Evolutionary conservation across 2,888 invertebrate genomes (phyloP).

Genomic region (Eupsilia transversa): DNA sequence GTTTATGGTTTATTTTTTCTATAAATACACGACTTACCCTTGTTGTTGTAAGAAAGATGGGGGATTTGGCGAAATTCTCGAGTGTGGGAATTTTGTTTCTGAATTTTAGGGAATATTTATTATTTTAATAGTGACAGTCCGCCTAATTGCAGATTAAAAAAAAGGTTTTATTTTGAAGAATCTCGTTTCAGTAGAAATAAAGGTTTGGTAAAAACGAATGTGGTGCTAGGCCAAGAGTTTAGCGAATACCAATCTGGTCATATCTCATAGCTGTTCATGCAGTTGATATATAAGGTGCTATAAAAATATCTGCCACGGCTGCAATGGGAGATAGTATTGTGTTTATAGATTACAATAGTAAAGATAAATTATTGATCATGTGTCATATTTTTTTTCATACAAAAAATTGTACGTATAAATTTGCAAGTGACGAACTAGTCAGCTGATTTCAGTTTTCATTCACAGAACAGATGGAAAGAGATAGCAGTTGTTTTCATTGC

Average conservation of each 20-base stretch:
- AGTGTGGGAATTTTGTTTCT: constrained; percentile 49
- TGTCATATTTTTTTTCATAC: too few relatives aligned
- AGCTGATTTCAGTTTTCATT: too few relatives aligned
- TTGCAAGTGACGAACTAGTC: too few relatives aligned
- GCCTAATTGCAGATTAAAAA: not conserved
- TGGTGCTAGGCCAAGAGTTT: not conserved
- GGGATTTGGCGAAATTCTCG: constrained; percentile 53
- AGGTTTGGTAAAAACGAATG: not conserved
- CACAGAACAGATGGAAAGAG: too few relatives aligned
- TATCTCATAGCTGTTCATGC: not conserved
- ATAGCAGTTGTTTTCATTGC: too few relatives aligned
- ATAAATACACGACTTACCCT: constrained; percentile 65
- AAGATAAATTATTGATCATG: too few relatives aligned
- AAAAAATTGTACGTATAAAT: too few relatives aligned
- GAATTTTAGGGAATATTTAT: not conserved
- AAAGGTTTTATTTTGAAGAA: not conserved
- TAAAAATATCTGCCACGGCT: too few relatives aligned
- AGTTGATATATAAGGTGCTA: too few relatives aligned
- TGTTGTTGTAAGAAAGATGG: constrained; percentile 46
- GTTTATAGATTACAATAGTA: too few relatives aligned
- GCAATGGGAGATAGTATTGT: too few relatives aligned
- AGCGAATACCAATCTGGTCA: not conserved
- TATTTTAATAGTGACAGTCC: not conserved
- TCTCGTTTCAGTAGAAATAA: not conserved
- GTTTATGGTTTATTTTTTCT: constrained; percentile 77